Percentiles rank a stretch among this genome's conserved stretches.
Evolutionary conservation across 2,888 invertebrate species (phyloP).

Genomic region (Tenodera sinensis): DNA sequence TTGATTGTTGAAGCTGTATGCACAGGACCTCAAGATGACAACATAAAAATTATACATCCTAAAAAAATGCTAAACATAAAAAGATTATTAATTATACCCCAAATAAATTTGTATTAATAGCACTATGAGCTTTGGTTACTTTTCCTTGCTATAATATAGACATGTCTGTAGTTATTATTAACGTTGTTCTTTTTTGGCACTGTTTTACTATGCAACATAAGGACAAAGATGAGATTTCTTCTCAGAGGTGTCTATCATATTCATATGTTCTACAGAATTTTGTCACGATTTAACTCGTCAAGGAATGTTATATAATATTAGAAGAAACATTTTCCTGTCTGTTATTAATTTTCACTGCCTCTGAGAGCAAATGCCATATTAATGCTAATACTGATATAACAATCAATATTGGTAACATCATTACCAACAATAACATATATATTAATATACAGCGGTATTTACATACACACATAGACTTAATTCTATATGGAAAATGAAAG

Average conservation of each 20-base stretch:
- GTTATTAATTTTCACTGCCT: neutral
- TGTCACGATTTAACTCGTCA: neutral
- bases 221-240: neutral
- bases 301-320: neutral
- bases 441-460: neutral
- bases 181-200: neutral
- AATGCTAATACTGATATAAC: neutral
- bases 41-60: neutral
- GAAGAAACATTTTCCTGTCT: neutral
- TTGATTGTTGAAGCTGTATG: neutral
- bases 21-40: neutral
- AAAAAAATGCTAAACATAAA: neutral
- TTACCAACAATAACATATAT: conserved; percentile 2
- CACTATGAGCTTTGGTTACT: neutral
- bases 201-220: neutral
- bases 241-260: neutral
- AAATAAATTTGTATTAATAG: neutral
- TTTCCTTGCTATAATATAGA: neutral
- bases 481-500: conserved; percentile 5
- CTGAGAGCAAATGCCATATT: neutral
- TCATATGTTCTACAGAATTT: neutral
- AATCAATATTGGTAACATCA: conserved; percentile 3
- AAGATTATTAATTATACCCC: neutral
- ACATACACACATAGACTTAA: neutral
- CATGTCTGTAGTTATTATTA: neutral